Evolutionary conservation across 1,140 invertebrate species (phyloP).

Genomic region (Sweltsa coloradensis): DNA sequence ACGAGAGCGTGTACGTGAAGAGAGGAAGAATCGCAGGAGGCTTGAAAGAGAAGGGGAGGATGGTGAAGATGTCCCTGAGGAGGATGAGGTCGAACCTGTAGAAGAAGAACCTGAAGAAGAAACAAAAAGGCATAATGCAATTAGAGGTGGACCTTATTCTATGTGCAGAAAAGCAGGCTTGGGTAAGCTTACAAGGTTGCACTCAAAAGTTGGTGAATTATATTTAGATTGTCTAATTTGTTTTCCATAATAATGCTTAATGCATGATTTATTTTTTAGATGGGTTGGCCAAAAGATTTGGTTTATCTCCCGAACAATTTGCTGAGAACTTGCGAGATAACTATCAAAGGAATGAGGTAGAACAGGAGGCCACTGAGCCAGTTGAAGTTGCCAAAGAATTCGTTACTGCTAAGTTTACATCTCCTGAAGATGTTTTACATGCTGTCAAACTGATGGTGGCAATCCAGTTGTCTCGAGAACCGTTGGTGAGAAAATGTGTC

Average conservation of each 20-base stretch:
- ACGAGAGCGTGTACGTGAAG: constrained; percentile 26
- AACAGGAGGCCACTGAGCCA: constrained; percentile 76
- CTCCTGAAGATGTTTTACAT: constrained; percentile 65
- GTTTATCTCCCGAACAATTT: constrained; percentile 90
- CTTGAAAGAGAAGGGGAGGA: constrained; percentile 25
- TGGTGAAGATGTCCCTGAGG: constrained; percentile 34
- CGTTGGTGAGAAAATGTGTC: constrained; percentile 72
- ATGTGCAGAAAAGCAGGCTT: constrained; percentile 76
- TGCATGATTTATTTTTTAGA: constrained; percentile 36
- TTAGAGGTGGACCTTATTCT: constrained; percentile 73
- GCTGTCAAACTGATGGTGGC: constrained; percentile 91
- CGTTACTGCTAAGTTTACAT: constrained; percentile 39
- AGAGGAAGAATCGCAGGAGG: constrained; percentile 26
- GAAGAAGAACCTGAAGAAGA: constrained; percentile 43
- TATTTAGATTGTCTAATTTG: neutral
- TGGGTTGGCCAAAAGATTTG: constrained; percentile 81
- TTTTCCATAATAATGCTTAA: neutral
- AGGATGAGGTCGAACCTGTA: constrained; percentile 37
- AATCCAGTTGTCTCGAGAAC: constrained; percentile 84
- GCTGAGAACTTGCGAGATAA: constrained; percentile 94
- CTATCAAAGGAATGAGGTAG: constrained; percentile 94
- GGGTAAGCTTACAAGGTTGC: constrained; percentile 30
- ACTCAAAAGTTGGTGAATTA: neutral
- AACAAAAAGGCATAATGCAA: constrained; percentile 67
- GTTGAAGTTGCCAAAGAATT: constrained; percentile 64